phyloP scores from a whole-genome alignment of 2,113 vertebrate species.

The Pitta sordida region DNA sequence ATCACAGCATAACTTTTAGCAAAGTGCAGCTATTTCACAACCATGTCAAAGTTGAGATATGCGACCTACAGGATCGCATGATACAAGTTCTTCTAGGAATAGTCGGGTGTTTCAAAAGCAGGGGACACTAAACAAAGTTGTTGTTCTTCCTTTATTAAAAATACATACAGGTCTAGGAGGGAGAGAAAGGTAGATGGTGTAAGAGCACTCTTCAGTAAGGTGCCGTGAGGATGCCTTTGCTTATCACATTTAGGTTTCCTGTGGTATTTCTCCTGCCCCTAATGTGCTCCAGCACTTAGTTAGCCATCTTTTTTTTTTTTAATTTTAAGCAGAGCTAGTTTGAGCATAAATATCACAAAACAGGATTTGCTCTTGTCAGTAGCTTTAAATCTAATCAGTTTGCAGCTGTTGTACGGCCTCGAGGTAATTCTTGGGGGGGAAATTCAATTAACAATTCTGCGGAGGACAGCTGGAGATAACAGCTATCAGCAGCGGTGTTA shows the following conservation, averaged over 20 bases:
- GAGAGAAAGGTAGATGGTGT: background rate
- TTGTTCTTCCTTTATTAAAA: background rate
- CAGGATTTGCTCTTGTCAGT: slow-evolving; percentile 26
- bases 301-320: background rate
- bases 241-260: background rate
- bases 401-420: slow-evolving; percentile 18
- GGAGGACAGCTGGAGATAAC: slow-evolving; percentile 39
- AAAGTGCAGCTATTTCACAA: background rate
- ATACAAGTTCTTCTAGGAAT: background rate
- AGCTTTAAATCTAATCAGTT: slow-evolving; percentile 39
- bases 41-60: background rate
- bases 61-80: background rate
- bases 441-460: slow-evolving; percentile 34
- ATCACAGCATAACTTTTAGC: background rate
- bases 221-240: background rate
- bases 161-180: background rate
- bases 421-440: slow-evolving; percentile 1
- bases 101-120: background rate
- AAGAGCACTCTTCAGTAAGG: background rate
- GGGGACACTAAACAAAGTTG: background rate
- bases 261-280: background rate
- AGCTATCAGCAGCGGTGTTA: background rate
- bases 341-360: slow-evolving; percentile 32
- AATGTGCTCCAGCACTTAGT: background rate
- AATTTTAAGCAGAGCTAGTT: slow-evolving; percentile 14